These are phyloP conservation scores for Salpingus planirostris DNA, from an alignment of 2,888 invertebrate genomes.

Conservation along the genomic window DNA sequence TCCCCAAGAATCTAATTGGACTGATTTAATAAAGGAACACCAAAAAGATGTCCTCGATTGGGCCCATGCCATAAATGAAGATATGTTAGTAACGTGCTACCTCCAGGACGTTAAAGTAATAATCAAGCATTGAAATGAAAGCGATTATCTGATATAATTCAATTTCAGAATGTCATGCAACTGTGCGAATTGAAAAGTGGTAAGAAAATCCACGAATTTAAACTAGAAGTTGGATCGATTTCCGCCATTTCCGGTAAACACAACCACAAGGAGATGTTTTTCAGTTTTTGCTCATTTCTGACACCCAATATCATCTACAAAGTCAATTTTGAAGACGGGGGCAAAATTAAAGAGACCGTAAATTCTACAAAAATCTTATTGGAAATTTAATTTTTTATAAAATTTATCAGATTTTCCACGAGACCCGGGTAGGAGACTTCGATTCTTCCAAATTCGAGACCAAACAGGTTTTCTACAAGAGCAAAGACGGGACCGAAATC, in stretches of 20 bases:
- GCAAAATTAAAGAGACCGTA: slow-evolving; percentile 53
- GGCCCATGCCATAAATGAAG: slow-evolving; percentile 74
- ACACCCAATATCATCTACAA: slow-evolving; percentile 82
- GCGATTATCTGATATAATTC: background rate
- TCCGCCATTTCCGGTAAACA: slow-evolving; percentile 78
- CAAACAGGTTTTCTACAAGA: slow-evolving; percentile 83
- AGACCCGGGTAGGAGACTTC: slow-evolving; percentile 79
- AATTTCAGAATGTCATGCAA: slow-evolving; percentile 68
- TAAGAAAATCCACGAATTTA: slow-evolving; percentile 60
- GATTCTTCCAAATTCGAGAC: slow-evolving; percentile 70
- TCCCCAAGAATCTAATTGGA: slow-evolving; percentile 70
- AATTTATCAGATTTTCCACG: slow-evolving; percentile 60
- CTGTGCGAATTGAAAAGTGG: slow-evolving; percentile 69
- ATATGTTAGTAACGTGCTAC: slow-evolving; percentile 81
- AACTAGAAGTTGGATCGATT: slow-evolving; percentile 80
- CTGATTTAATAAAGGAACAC: slow-evolving; percentile 74
- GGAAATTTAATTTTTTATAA: background rate
- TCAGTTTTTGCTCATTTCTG: slow-evolving; percentile 88
- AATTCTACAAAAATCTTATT: slow-evolving; percentile 16
- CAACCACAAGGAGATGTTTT: slow-evolving; percentile 83
- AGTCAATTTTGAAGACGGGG: slow-evolving; percentile 57
- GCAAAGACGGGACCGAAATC: slow-evolving; percentile 87
- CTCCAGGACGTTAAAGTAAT: slow-evolving; percentile 87
- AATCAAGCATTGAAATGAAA: background rate
- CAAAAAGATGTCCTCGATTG: slow-evolving; percentile 82